Base-by-base conservation (phyloP, 2,113 vertebrate species). In the Ia io region DNA sequence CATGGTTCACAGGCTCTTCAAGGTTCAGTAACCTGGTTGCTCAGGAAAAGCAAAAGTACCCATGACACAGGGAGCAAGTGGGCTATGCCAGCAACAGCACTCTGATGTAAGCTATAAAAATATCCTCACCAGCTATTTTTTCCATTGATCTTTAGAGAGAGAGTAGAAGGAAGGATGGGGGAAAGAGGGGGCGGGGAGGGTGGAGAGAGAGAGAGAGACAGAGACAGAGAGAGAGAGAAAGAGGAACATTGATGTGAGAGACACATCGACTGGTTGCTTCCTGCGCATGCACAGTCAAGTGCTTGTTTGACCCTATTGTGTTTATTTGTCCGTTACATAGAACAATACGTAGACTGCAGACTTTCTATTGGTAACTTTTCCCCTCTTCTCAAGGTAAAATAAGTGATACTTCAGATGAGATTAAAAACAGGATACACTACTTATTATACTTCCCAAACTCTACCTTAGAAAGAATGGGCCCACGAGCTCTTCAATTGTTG, bases 81-180 rank as follows among this genome's bases (percentile, higher is more conserved):
- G 16, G 5, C 70, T 17, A 1, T 0, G 4, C 44, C 0, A 0
- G 35, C n/a, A 1, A 2, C 42, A 32, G 6, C 14, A 8, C 32
- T 0, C 14, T 35, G n/a, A 9, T 13, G 13, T 2, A 42, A 40
- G 56, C 23, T 59, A 59, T 28, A 28, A 59, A 25, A 28, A 28
- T 61, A 59, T 1, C 53, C 59, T 61, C 23, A 25, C 59, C 25
- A 4, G 59, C 2, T 61, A 28, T 28, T 25, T 25, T 28, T 28
- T 61, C 59, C 59, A 61, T 61, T 61, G 59, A 61, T 61, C 23
- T 61, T 61, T 61, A 61, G 59, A 61, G 59, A 61, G 59, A 59
- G 56, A 25, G 56, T 28, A 10, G 59, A 61, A 61, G 25, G 59
- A 28, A 61, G 56, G 56, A 59, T 59, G 56, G 22, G 56, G 23